Base-by-base conservation (phyloP, 2,113 vertebrate genomes). In the Mastomys natalensis region DNA sequence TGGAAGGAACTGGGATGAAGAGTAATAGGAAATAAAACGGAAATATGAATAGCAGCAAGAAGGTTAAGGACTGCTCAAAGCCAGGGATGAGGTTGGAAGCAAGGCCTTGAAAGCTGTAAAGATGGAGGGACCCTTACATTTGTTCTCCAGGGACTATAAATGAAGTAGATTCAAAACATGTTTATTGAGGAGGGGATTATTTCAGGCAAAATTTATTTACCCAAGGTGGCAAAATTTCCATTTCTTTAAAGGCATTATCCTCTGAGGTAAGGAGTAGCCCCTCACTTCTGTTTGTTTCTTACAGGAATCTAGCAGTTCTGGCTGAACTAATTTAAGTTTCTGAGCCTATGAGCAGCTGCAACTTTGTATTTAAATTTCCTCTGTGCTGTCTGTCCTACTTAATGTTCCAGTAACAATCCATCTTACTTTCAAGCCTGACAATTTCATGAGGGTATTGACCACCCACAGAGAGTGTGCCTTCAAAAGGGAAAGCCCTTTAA, bases 401-500 rank as follows among this genome's bases (percentile, higher is more conserved):
- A 97, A 96, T 96, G 97, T 97, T 97, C 95, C 98, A 97, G 95
- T 94, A 94, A 97, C 97, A 97, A 97, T 97, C 96, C 85, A 90
- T 97, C 97, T 97, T 96, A 93, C 95, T 97, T 97, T 96, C 88
- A 95, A 98, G 97, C 88, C 90, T 89, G 95, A 96, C 64, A 92
- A 95, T 97, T 97, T 97, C 97, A 97, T 94, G 96, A 95, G 95
- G 96, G 76, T 94, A 92, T 48, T 95, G 96, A 92, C 96, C 96
- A 98, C 96, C 97, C 96, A 96, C 91, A 5, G 96, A 95, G 94
- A 94, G 91, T 19, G 3, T 17, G 92, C 96, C 97, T 98, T 95
- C 90, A 85, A 89, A 97, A 95, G 90, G 95, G 72, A 96, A 96
- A 96, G 88, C 93, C 95, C 97, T 94, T 95, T 93, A 96, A 87